Evolutionary conservation across 2,888 invertebrate species (phyloP), one percentile per base, ranked within the genome.

Genomic region (Drosophila paucipuncta): DNA sequence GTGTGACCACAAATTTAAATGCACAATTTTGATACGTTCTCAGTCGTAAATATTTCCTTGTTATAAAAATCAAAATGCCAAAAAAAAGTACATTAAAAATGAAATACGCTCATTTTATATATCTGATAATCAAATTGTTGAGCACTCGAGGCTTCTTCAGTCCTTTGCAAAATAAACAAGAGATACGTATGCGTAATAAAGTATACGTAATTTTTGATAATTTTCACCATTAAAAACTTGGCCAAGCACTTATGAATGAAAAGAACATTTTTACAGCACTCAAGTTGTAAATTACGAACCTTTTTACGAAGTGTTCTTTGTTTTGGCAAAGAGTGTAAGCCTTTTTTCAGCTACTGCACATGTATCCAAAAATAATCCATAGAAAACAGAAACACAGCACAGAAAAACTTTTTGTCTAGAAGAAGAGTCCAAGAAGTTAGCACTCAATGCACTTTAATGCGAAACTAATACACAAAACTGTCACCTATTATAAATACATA

Each of bases 351-450:
- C 68, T 37, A 35, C 39, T 18, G 50, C 63, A 57, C 41, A 41
- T 30, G 80, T 80, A 80, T 78, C 76, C 77, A 80, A 75, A 73
- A 69, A 55, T 70, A 76, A 80, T 77, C 76, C 77, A 61, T 72
- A 55, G 54, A 33, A 13, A 54, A n/a, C 31, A 62, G 57, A 50
- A 41, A 25, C 18, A 54, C 28, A 59, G 59, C 39, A 35, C 16
- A 22, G 3, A 30, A 52, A 35, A 73, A 41, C 28, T 49, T 67
- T 49, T 43, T 60, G 35, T 58, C 43, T 49, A 43, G 30, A 30
- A 37, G 22, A 61, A 54, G 39, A 70, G 74, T 70, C 73, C 65
- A 66, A 82, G 63, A 85, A 72, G 58, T 68, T 68, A 58, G 57
- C 80, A 80, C 66, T 59, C 57, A 80, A 66, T 69, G 62, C 70